Conservation (phyloP, 2,113 vertebrate genomes). For the Podilymbus podiceps region DNA sequence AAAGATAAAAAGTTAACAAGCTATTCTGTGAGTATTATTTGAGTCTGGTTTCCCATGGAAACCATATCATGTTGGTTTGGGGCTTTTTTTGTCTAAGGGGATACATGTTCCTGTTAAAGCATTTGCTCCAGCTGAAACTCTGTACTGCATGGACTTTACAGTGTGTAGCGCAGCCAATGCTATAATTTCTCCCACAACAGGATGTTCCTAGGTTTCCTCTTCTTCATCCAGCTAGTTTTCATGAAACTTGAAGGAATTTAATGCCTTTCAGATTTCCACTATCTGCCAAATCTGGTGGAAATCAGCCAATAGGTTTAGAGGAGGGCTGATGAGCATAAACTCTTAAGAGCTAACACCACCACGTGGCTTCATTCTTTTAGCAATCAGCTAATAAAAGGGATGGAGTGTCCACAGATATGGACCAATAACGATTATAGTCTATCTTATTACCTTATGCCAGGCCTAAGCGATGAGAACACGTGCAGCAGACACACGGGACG, state of each 20-base stretch:
- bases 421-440: background rate
- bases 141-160: background rate
- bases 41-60: constrained; percentile 36
- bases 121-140: background rate
- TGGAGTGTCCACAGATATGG: background rate
- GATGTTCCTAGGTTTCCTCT: background rate
- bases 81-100: background rate
- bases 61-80: background rate
- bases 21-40: background rate
- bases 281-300: background rate
- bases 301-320: background rate
- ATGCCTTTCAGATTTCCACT: background rate
- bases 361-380: background rate
- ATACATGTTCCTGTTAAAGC: background rate
- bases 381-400: background rate
- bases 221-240: constrained; percentile 2
- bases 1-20: constrained; percentile 33
- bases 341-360: background rate
- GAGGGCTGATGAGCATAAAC: background rate
- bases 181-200: background rate
- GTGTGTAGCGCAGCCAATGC: background rate
- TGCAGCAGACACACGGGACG: background rate
- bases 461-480: background rate
- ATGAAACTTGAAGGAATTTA: background rate
- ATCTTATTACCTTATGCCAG: background rate